These are phyloP conservation scores for Ceyx margarethae DNA, from an alignment of 2,113 vertebrate species.

Conservation along the genomic window DNA sequence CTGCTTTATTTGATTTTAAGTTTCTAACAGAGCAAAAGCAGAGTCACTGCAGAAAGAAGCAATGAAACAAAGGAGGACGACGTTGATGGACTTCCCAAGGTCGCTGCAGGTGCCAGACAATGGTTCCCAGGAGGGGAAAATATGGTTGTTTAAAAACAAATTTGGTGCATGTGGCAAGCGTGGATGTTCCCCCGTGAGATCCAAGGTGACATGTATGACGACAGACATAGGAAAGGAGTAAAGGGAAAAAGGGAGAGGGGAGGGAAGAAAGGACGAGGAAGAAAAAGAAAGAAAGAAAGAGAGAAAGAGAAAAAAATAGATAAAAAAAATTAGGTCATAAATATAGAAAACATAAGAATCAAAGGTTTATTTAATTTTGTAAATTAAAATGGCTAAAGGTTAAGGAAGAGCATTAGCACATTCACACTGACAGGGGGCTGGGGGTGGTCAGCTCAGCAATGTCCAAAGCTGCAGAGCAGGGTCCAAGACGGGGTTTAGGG, in stretches of 20 bases:
- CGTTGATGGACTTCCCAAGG: conserved; percentile 85
- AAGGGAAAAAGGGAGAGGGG: conserved; percentile 46
- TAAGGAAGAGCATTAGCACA: conserved; percentile 71
- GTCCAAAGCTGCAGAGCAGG: conserved; percentile 73
- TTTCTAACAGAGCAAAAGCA: conserved; percentile 89
- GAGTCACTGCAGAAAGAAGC: conserved; percentile 85
- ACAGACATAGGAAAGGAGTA: conserved; percentile 70
- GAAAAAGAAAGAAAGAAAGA: conserved; percentile 14
- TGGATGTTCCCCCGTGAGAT: conserved; percentile 83
- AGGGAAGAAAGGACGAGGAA: conserved; percentile 48
- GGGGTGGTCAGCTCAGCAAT: conserved; percentile 70
- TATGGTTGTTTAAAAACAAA: conserved; percentile 71
- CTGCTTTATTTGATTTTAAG: conserved; percentile 32
- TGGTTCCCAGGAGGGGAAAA: conserved; percentile 72
- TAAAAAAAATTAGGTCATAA: conserved; percentile 95
- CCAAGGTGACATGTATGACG: conserved; percentile 82
- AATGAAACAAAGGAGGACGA: conserved; percentile 87
- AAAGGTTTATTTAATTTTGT: conserved; percentile 83
- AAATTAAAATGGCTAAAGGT: conserved; percentile 78
- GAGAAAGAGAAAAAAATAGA: conserved; percentile 79
- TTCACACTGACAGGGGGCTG: conserved; percentile 50
- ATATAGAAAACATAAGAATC: conserved; percentile 88
- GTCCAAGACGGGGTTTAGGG: conserved; percentile 26
- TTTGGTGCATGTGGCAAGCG: conserved; percentile 73
- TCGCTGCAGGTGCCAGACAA: conserved; percentile 81